Conservation (phyloP, 2,797 vertebrate genomes). For the Notolabrus celidotus region DNA sequence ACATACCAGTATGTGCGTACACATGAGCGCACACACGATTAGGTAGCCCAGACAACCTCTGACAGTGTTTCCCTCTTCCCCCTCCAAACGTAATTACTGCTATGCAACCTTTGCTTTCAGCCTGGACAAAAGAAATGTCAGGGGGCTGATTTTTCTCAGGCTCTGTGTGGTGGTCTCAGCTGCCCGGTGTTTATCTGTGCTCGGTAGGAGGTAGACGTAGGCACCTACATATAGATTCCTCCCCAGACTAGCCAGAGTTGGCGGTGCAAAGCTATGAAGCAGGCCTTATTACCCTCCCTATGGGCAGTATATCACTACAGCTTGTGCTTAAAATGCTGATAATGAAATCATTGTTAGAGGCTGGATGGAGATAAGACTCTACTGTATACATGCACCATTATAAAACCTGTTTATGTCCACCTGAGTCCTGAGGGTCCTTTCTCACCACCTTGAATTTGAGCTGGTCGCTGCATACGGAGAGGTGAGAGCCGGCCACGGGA, state of each 20-base stretch:
- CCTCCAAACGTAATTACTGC: slow-evolving; percentile 83
- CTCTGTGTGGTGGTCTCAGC: slow-evolving; percentile 47
- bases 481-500: slow-evolving; percentile 21
- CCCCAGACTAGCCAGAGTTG: slow-evolving; percentile 40
- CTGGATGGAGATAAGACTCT: too few species aligned
- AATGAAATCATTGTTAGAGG: slow-evolving; percentile 25
- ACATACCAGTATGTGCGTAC: slow-evolving; percentile 21
- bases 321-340: slow-evolving; percentile 9
- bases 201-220: slow-evolving; percentile 30
- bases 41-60: slow-evolving; percentile 78
- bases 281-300: slow-evolving; percentile 27
- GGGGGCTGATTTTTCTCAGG: slow-evolving; percentile 76
- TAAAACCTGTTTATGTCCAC: slow-evolving; percentile 13
- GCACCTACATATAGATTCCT: slow-evolving; percentile 46
- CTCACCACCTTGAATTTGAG: slow-evolving; percentile 27
- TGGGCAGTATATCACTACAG: slow-evolving; percentile 23
- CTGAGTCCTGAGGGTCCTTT: not conserved
- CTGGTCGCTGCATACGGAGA: slow-evolving; percentile 9
- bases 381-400: slow-evolving; percentile 14
- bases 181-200: slow-evolving; percentile 54
- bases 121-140: slow-evolving; percentile 77
- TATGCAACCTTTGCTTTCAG: slow-evolving; percentile 78
- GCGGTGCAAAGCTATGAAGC: not conserved
- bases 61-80: slow-evolving; percentile 67
- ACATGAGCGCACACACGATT: slow-evolving; percentile 48